These are phyloP conservation scores for Shargacucullia verbasci DNA, from an alignment of 2,888 invertebrate species.

Conservation along the genomic window DNA sequence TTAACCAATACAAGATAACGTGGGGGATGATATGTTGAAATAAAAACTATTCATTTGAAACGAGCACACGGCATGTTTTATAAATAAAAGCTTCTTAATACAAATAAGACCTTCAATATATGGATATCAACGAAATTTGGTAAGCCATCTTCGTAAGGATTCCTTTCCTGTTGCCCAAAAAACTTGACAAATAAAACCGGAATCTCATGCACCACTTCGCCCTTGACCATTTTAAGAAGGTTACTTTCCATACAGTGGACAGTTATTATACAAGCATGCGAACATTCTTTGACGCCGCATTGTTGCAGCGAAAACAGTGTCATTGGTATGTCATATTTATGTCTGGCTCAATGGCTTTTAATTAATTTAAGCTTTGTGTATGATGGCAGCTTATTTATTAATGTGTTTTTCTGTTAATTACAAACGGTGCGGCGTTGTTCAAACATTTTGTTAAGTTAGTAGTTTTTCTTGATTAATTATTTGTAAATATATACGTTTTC, in stretches of 20 bases:
- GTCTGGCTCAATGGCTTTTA: slow-evolving; percentile 26
- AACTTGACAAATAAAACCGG: slow-evolving; percentile 19
- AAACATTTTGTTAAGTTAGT: slow-evolving; percentile 10
- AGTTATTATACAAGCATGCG: slow-evolving; percentile 36
- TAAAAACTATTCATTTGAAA: too few species aligned
- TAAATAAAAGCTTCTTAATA: too few species aligned
- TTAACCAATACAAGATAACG: too few species aligned
- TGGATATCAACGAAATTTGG: too few species aligned
- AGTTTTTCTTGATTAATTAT: slow-evolving; percentile 6
- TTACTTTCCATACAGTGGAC: slow-evolving; percentile 40
- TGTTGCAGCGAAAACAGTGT: slow-evolving; percentile 37
- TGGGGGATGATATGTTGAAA: too few species aligned
- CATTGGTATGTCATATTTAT: slow-evolving; percentile 36
- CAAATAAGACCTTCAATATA: too few species aligned
- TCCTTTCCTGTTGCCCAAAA: slow-evolving; percentile 11
- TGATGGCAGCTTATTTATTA: slow-evolving; percentile 1
- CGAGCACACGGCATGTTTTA: too few species aligned
- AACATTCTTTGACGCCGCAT: slow-evolving; percentile 27
- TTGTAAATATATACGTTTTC: too few species aligned
- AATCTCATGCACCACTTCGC: slow-evolving; percentile 14
- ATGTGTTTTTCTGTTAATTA: slow-evolving; percentile 3
- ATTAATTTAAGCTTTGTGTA: slow-evolving; percentile 26
- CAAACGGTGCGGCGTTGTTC: background rate
- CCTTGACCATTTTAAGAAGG: slow-evolving; percentile 25
- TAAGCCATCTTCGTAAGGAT: background rate